A percentile compares a stretch with the other conserved stretches of the same genome.
Conservation (phyloP, 2,797 vertebrate species). For the Microctenopoma lineatum region DNA sequence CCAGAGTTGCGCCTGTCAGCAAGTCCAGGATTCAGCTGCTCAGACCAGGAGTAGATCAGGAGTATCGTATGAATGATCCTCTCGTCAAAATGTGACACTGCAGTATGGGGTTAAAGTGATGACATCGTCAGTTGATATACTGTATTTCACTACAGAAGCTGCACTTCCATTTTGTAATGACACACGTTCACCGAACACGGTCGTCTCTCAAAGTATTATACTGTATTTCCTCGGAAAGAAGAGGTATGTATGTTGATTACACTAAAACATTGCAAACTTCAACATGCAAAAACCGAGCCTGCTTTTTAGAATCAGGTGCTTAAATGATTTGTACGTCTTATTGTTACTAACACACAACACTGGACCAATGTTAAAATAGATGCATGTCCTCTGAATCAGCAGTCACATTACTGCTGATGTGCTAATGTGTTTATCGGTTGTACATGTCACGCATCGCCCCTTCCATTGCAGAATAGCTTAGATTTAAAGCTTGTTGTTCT, state of each 20-base stretch:
- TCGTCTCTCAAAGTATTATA: conserved; percentile 56
- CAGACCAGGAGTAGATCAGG: not conserved
- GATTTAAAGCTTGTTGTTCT: conserved; percentile 19
- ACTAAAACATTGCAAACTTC: conserved; percentile 20
- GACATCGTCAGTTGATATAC: conserved; percentile 16
- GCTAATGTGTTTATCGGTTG: conserved; percentile 13
- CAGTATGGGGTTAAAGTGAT: conserved; percentile 12
- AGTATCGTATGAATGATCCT: too few relatives aligned
- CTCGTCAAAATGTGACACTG: not conserved
- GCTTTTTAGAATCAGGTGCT: conserved; percentile 25
- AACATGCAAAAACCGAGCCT: conserved; percentile 15
- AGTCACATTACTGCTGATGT: conserved; percentile 7
- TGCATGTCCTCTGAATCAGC: conserved; percentile 14
- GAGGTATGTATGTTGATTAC: conserved; percentile 27
- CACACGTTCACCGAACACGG: conserved; percentile 48
- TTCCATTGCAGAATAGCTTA: conserved; percentile 4
- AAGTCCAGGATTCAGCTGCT: conserved; percentile 32
- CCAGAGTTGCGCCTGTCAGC: conserved; percentile 36
- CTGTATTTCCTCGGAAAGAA: conserved; percentile 46
- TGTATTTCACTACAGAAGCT: conserved; percentile 19
- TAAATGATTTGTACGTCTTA: conserved; percentile 2
- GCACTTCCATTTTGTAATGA: conserved; percentile 45
- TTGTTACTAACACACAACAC: not conserved
- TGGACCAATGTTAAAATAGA: not conserved
- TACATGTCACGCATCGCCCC: not conserved